phyloP scores from a whole-genome alignment of 1,140 invertebrate species.

The Bombus sylvicola region DNA sequence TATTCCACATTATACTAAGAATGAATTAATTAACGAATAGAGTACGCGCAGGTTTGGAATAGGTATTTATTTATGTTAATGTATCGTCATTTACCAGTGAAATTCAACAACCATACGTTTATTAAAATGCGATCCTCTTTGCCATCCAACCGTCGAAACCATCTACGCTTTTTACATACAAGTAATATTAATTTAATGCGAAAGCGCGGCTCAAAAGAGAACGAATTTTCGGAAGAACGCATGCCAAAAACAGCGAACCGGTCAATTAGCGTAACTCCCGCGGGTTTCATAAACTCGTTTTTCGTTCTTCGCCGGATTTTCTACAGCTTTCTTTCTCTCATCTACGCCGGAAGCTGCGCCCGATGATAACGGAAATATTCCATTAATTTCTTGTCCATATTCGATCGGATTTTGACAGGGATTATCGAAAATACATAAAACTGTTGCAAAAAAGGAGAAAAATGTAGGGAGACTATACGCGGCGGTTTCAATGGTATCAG shows the following conservation, averaged over 20 bases:
- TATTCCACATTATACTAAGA: neutral
- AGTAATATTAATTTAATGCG: constrained; percentile 41
- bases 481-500: constrained; percentile 37
- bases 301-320: constrained; percentile 20
- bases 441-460: too few species aligned
- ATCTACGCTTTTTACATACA: neutral
- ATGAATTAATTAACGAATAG: constrained; percentile 18
- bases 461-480: too few species aligned
- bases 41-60: too few species aligned
- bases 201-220: neutral
- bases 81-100: neutral
- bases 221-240: neutral
- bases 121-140: constrained; percentile 32
- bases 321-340: constrained; percentile 3
- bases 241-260: constrained; percentile 21
- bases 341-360: constrained; percentile 24
- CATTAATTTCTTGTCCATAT: constrained; percentile 48
- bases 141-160: neutral
- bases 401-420: constrained; percentile 47
- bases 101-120: neutral
- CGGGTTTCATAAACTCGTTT: constrained; percentile 43
- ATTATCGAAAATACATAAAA: constrained; percentile 40
- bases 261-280: constrained; percentile 41
- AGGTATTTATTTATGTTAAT: neutral
- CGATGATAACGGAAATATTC: constrained; percentile 50